Evolutionary conservation across 2,113 vertebrate species (phyloP).

Genomic region (Pterophyllum scalare): DNA sequence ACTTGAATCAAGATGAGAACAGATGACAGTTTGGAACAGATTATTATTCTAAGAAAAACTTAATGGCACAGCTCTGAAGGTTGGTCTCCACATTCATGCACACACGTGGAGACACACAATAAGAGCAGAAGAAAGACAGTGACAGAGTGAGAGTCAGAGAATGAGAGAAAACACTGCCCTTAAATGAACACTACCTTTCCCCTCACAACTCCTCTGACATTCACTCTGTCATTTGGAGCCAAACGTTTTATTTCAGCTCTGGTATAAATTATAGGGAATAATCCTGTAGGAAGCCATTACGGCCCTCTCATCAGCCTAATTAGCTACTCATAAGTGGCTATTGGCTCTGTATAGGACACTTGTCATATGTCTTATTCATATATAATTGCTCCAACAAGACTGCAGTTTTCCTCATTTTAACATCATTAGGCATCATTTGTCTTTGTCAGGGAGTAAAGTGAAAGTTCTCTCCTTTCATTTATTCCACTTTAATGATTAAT

Average conservation of each 20-base stretch:
- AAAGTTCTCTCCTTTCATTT: conserved; percentile 51
- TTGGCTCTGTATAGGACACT: conserved; percentile 52
- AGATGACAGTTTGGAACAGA: background rate
- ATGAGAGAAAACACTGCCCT: background rate
- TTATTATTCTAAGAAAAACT: background rate
- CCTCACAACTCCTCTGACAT: conserved; percentile 29
- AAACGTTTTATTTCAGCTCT: conserved; percentile 30
- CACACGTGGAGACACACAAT: background rate
- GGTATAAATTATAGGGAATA: conserved; percentile 33
- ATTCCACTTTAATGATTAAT: conserved; percentile 56
- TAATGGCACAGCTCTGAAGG: background rate
- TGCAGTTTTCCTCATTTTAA: conserved; percentile 62
- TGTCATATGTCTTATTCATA: conserved; percentile 63
- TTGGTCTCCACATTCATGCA: background rate
- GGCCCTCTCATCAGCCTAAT: conserved; percentile 63
- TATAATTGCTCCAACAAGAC: conserved; percentile 60
- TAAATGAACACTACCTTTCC: conserved; percentile 19
- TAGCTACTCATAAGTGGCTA: conserved; percentile 60
- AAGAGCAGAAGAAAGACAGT: background rate
- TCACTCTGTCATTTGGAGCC: conserved; percentile 23
- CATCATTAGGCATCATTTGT: conserved; percentile 62
- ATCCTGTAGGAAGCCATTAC: conserved; percentile 63
- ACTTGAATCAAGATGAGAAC: background rate
- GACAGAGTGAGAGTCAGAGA: background rate
- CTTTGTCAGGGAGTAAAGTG: conserved; percentile 39